Evolutionary conservation across 2,113 vertebrate species (phyloP).

Genomic region (Solenodon paradoxus): DNA sequence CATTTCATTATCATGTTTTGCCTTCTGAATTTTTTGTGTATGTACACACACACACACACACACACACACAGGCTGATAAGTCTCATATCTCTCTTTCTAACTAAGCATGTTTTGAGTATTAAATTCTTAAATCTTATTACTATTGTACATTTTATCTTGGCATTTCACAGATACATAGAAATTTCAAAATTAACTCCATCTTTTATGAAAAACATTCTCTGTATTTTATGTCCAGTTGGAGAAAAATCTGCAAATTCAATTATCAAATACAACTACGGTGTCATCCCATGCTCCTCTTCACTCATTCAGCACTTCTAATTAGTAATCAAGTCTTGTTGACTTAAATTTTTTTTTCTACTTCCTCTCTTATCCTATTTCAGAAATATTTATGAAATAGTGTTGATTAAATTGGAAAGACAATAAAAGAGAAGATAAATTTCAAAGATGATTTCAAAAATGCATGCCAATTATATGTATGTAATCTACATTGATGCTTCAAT

Average conservation of each 20-base stretch:
- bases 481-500: neutral
- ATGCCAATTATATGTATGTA: neutral
- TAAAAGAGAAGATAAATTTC: neutral
- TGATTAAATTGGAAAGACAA: neutral
- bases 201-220: neutral
- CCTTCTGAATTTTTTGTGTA: neutral
- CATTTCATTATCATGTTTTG: neutral
- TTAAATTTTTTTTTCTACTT: neutral
- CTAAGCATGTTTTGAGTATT: neutral
- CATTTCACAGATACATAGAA: slow-evolving; percentile 11
- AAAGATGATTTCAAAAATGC: neutral
- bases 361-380: neutral
- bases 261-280: neutral
- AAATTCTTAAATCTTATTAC: neutral
- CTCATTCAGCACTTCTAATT: neutral
- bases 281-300: neutral
- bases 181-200: slow-evolving; percentile 8
- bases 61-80: neutral
- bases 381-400: neutral
- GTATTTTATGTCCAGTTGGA: neutral
- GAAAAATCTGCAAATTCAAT: neutral
- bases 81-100: neutral
- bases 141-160: neutral
- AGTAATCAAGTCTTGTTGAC: neutral
- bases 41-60: neutral